Evolutionary conservation across 2,888 invertebrate species (phyloP).

Genomic region (Gastracanthus pulcherrimus): DNA sequence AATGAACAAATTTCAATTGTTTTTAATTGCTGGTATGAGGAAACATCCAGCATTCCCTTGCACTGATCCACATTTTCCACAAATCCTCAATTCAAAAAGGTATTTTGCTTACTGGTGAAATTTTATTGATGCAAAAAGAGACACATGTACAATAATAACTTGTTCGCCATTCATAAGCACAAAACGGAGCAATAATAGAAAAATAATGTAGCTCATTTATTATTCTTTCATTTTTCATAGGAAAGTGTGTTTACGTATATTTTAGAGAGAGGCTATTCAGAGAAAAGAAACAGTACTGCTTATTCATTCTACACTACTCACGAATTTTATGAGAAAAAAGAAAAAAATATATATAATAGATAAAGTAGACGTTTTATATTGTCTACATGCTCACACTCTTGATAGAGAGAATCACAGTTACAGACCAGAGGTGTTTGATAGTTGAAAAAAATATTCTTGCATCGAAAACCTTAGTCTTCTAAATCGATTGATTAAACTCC

Average conservation of each 20-base stretch:
- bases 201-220: slow-evolving; percentile 4
- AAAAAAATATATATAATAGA: slow-evolving; percentile 11
- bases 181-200: background rate
- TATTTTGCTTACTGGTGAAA: slow-evolving; percentile 1
- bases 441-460: slow-evolving; percentile 21
- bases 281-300: slow-evolving; percentile 23
- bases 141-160: slow-evolving; percentile 1
- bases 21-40: background rate
- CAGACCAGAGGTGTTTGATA: slow-evolving; percentile 50
- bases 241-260: slow-evolving; percentile 1
- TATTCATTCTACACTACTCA: slow-evolving; percentile 5
- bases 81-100: background rate
- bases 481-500: slow-evolving; percentile 32
- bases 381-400: slow-evolving; percentile 36
- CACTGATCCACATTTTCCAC: background rate
- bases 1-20: slow-evolving; percentile 5
- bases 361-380: slow-evolving; percentile 38
- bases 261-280: slow-evolving; percentile 11
- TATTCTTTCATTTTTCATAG: slow-evolving; percentile 35
- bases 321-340: slow-evolving; percentile 6
- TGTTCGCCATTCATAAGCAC: background rate
- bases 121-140: slow-evolving; percentile 22
- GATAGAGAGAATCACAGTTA: slow-evolving; percentile 51
- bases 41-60: slow-evolving; percentile 30
- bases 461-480: slow-evolving; percentile 6